Evolutionary conservation across 2,888 invertebrate genomes (phyloP).

Genomic region (Epistrophe grossulariae): DNA sequence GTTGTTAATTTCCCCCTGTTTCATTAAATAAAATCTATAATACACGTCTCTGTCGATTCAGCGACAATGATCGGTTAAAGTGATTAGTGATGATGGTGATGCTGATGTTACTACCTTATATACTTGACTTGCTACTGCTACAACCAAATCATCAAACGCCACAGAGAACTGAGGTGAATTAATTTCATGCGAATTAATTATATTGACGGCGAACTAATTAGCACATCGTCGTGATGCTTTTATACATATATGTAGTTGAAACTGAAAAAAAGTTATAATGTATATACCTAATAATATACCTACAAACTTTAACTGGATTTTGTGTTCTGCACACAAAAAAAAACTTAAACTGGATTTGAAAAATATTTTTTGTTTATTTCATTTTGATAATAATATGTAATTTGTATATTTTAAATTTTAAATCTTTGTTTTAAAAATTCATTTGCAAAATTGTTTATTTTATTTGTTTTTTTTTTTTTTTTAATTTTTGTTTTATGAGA

Average conservation of each 20-base stretch:
- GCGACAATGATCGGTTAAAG: constrained; percentile 44
- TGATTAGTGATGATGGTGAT: constrained; percentile 37
- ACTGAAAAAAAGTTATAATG: constrained; percentile 10
- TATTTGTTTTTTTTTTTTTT: not conserved
- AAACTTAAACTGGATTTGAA: constrained; percentile 21
- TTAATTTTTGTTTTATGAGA: too few species aligned
- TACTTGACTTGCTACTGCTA: constrained; percentile 18
- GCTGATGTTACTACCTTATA: constrained; percentile 40
- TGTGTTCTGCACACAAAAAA: constrained; percentile 18
- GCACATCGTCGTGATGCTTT: constrained; percentile 59
- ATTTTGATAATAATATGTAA: constrained; percentile 2
- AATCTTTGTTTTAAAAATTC: constrained; percentile 15
- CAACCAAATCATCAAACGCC: constrained; percentile 24
- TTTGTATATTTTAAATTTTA: not conserved
- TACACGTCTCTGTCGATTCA: constrained; percentile 4
- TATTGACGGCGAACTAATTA: constrained; percentile 70
- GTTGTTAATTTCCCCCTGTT: not conserved
- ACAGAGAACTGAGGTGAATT: constrained; percentile 47
- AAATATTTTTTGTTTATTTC: constrained; percentile 9
- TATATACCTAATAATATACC: too few species aligned
- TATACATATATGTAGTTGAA: not conserved
- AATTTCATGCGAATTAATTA: constrained; percentile 70
- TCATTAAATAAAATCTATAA: not conserved
- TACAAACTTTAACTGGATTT: constrained; percentile 52
- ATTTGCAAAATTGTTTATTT: constrained; percentile 32